These are phyloP conservation scores for Priapulus caudatus DNA, from an alignment of 2,888 invertebrate genomes.

Conservation along the genomic window DNA sequence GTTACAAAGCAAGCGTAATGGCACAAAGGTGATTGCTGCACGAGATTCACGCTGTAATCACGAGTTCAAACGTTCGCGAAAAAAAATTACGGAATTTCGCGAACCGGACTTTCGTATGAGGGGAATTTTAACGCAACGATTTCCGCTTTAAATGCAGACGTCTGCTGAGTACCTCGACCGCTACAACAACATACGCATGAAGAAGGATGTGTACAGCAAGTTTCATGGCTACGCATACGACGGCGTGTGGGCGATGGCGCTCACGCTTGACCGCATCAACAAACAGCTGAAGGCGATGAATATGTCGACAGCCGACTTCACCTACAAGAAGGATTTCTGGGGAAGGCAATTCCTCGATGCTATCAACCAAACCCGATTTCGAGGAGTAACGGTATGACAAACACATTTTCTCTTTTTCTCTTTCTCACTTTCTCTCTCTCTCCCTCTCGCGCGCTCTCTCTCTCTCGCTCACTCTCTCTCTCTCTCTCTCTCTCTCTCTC, in stretches of 20 bases:
- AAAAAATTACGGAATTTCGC: too few species aligned
- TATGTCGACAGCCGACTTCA: constrained; percentile 12
- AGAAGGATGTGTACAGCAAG: constrained; percentile 61
- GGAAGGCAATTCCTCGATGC: constrained; percentile 74
- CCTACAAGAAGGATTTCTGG: constrained; percentile 48
- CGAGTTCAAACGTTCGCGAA: too few species aligned
- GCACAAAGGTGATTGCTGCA: too few species aligned
- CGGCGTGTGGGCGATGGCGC: constrained; percentile 93
- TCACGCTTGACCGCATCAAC: constrained; percentile 82
- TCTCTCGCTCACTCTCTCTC: too few species aligned
- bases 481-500: constrained; percentile 7
- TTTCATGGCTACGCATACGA: constrained; percentile 98
- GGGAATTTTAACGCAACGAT: too few species aligned
- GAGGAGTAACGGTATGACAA: constrained; percentile 66
- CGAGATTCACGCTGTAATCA: too few species aligned
- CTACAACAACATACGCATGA: constrained; percentile 59
- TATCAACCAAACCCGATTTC: constrained; percentile 78
- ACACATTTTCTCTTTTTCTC: neutral
- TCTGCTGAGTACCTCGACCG: constrained; percentile 73
- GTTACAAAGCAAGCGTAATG: too few species aligned
- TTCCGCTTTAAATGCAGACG: too few species aligned
- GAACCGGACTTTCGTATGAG: too few species aligned
- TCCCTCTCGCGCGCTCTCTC: too few species aligned
- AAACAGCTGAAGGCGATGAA: constrained; percentile 47
- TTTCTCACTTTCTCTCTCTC: too few species aligned